phyloP scores from a whole-genome alignment of 2,888 invertebrate genomes.

The Pyrgus malvae region DNA sequence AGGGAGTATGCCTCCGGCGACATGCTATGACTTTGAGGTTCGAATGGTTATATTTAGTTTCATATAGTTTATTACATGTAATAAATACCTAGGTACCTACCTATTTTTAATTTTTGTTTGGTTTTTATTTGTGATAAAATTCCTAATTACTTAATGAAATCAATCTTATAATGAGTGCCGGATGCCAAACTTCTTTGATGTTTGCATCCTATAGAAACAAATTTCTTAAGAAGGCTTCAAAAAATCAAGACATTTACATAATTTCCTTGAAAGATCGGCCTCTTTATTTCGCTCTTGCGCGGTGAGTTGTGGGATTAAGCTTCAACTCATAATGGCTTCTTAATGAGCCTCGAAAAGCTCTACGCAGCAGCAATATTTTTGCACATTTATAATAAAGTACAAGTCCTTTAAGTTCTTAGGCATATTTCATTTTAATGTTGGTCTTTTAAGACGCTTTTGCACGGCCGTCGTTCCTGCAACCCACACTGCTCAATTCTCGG shows the following conservation, averaged over 20 bases:
- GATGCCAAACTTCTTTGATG: slow-evolving; percentile 4
- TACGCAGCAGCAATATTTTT: slow-evolving; percentile 60
- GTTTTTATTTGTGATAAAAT: no score
- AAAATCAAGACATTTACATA: slow-evolving; percentile 27
- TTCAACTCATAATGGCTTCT: slow-evolving; percentile 59
- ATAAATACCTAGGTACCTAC: no score
- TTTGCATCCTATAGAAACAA: slow-evolving; percentile 1
- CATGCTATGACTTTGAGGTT: no score
- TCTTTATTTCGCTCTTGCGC: slow-evolving; percentile 30
- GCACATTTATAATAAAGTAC: slow-evolving; percentile 54
- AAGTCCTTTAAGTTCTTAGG: neutral
- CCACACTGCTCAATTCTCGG: slow-evolving; percentile 20
- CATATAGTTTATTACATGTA: no score
- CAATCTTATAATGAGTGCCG: neutral
- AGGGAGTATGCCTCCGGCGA: no score
- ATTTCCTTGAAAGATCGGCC: slow-evolving; percentile 28
- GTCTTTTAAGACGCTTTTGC: slow-evolving; percentile 2
- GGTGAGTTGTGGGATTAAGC: slow-evolving; percentile 42
- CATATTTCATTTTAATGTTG: slow-evolving; percentile 60
- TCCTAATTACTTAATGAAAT: no score
- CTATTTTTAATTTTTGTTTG: no score
- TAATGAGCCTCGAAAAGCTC: slow-evolving; percentile 58
- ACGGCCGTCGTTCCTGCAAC: slow-evolving; percentile 22
- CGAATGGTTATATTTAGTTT: no score
- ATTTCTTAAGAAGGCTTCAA: neutral